phyloP scores from a whole-genome alignment of 2,797 vertebrate species.

The Prionace glauca region DNA sequence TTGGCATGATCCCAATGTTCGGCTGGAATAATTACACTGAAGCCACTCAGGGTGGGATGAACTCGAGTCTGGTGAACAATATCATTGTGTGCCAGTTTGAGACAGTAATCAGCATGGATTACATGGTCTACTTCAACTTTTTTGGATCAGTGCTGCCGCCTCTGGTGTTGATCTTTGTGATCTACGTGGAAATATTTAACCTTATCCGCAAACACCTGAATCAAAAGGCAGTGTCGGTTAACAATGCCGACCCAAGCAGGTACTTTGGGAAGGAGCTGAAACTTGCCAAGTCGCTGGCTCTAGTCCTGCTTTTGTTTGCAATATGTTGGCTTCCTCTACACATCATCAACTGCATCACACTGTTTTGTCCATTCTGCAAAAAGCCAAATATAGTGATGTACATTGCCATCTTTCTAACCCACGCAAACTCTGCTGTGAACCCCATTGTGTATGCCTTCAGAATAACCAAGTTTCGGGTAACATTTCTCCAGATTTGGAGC shows the following conservation, averaged over 20 bases:
- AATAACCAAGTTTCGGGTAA: slow-evolving; percentile 86
- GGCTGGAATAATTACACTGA: slow-evolving; percentile 86
- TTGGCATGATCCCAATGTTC: slow-evolving; percentile 90
- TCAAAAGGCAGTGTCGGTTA: slow-evolving; percentile 71
- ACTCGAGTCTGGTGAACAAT: slow-evolving; percentile 55
- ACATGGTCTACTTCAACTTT: slow-evolving; percentile 99
- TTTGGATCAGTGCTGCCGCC: slow-evolving; percentile 92
- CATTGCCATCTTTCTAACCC: slow-evolving; percentile 86
- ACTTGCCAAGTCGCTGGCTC: slow-evolving; percentile 87
- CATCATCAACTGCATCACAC: slow-evolving; percentile 84
- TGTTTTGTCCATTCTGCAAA: slow-evolving; percentile 73
- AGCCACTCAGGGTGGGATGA: slow-evolving; percentile 59
- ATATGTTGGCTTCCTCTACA: slow-evolving; percentile 96
- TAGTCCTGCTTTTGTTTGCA: slow-evolving; percentile 86
- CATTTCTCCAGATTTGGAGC: slow-evolving; percentile 88
- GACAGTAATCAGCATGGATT: slow-evolving; percentile 95
- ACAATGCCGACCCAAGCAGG: slow-evolving; percentile 75
- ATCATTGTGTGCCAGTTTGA: slow-evolving; percentile 81
- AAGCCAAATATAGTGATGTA: slow-evolving; percentile 71
- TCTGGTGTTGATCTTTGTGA: slow-evolving; percentile 80
- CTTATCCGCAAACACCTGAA: slow-evolving; percentile 91
- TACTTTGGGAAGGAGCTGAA: slow-evolving; percentile 94
- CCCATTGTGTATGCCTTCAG: slow-evolving; percentile 92
- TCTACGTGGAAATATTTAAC: slow-evolving; percentile 94
- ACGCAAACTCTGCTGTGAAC: slow-evolving; percentile 94